These are phyloP conservation scores for Nyctalus aviator DNA, from an alignment of 2,797 vertebrate genomes.

Conservation along the genomic window DNA sequence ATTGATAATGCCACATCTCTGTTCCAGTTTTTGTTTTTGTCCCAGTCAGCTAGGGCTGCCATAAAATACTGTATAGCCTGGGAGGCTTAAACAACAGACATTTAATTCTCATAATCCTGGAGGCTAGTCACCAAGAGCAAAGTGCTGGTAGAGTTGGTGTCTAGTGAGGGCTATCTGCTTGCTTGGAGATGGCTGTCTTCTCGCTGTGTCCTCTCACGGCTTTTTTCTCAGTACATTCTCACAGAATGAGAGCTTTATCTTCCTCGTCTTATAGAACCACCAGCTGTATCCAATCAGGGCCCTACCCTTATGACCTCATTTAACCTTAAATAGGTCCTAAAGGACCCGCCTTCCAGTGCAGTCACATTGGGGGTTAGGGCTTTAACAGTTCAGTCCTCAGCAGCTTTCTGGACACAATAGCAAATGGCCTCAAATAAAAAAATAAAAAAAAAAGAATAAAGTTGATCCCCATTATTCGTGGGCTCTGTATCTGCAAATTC, in stretches of 20 bases:
- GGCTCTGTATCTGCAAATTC: neutral
- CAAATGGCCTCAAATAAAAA: neutral
- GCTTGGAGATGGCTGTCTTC: neutral
- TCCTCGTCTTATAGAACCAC: neutral
- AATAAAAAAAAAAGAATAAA: neutral
- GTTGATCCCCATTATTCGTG: no score
- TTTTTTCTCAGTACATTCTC: neutral
- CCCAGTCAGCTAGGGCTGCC: no score
- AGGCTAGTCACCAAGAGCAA: neutral
- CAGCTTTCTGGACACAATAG: neutral
- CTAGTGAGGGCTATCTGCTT: neutral
- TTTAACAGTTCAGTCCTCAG: rapidly evolving
- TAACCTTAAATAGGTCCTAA: rapidly evolving
- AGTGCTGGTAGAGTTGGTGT: neutral
- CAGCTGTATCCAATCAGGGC: neutral
- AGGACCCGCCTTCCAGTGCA: neutral
- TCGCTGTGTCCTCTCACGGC: rapidly evolving
- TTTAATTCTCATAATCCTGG: neutral
- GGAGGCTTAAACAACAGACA: rapidly evolving
- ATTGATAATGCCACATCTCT: no score
- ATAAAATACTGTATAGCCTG: rapidly evolving
- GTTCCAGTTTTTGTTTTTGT: neutral
- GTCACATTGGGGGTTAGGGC: no score
- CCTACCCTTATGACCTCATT: rapidly evolving
- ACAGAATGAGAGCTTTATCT: no score